Percentiles rank a stretch among this genome's conserved stretches.
phyloP scores from a whole-genome alignment of 2,888 invertebrate genomes.

The Noctua janthina region DNA sequence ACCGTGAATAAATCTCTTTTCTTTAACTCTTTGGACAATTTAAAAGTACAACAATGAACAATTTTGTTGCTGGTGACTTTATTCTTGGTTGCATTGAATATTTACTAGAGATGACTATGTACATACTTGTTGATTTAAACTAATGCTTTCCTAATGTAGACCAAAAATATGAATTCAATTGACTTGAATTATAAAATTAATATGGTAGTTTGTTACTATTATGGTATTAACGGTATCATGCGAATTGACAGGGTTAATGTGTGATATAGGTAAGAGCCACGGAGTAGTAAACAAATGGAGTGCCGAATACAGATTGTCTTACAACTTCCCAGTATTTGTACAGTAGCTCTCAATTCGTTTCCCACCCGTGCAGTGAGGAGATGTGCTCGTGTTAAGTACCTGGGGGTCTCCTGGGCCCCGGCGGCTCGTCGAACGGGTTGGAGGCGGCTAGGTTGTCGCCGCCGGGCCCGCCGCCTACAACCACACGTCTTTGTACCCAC shows the following conservation, averaged over 20 bases:
- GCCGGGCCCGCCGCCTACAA: slow-evolving; percentile 89
- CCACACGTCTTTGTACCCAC: slow-evolving; percentile 77
- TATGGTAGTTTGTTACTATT: slow-evolving; percentile 6
- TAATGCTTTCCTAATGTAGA: neutral
- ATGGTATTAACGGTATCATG: slow-evolving; percentile 68
- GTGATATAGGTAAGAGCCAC: slow-evolving; percentile 68
- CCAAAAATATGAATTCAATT: neutral
- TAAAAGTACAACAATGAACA: neutral
- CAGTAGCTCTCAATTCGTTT: slow-evolving; percentile 29
- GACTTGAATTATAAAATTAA: neutral
- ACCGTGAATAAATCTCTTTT: slow-evolving; percentile 30
- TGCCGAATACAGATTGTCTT: neutral
- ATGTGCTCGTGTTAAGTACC: slow-evolving; percentile 83
- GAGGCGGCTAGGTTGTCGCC: slow-evolving; percentile 95
- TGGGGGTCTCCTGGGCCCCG: slow-evolving; percentile 89
- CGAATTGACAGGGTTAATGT: slow-evolving; percentile 78
- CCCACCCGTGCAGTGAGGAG: slow-evolving; percentile 71
- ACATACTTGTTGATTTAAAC: neutral
- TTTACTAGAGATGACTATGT: slow-evolving; percentile 4
- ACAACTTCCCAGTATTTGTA: neutral
- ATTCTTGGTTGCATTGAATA: neutral
- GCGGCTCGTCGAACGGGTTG: slow-evolving; percentile 96
- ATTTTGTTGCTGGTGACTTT: neutral
- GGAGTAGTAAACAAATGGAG: slow-evolving; percentile 79
- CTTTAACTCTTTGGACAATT: neutral